Evolutionary conservation across 2,113 vertebrate genomes (phyloP), one percentile per base, ranked within the genome.

Genomic region (Cavia aperea): DNA sequence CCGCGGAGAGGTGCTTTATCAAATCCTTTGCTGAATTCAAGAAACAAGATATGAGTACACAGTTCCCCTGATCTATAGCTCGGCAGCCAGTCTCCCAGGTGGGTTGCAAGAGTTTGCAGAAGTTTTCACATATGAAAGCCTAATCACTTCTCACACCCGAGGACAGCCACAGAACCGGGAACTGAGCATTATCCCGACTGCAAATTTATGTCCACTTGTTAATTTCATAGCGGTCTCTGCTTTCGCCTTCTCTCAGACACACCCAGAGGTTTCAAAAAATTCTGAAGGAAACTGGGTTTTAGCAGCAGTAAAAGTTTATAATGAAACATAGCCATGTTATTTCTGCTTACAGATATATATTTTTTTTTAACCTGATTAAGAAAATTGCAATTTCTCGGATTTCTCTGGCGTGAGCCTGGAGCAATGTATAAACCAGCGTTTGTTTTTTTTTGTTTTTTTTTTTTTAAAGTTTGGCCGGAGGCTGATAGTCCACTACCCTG

Each of bases 341-440:
- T 87, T 93, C 77, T 94, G 65, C 51, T 81, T 88, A 54, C 24
- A 36, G 49, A 31, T 73, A 83, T 79, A 36, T 77, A 39, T 58
- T 43, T 89, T 43, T 89, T 93, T 94, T 90, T 51, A 91, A 91
- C 21, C 68, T 90, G 85, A 92, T 92, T 79, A 92, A 90, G 79
- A 86, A 87, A 92, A 92, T 58, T 91, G 46, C 13, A 77, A 24
- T 93, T 56, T 95, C 75, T 60, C 23, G 81, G 29, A 49, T 9
- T 86, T 95, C 46, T 73, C 62, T 81, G 56, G 24, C 56, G n/a
- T 83, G 7, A 90, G 63, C 49, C 88, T 90, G 33, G 63, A 83
- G 62, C 73, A 86, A 63, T 77, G n/a, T 72, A 62, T 81, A 60
- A 91, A 49, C 46, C 66, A 90, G 51, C 7, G 81, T 84, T 54